Base-by-base conservation (phyloP, 2,113 vertebrate species). In the Vulpes ferrilata region DNA sequence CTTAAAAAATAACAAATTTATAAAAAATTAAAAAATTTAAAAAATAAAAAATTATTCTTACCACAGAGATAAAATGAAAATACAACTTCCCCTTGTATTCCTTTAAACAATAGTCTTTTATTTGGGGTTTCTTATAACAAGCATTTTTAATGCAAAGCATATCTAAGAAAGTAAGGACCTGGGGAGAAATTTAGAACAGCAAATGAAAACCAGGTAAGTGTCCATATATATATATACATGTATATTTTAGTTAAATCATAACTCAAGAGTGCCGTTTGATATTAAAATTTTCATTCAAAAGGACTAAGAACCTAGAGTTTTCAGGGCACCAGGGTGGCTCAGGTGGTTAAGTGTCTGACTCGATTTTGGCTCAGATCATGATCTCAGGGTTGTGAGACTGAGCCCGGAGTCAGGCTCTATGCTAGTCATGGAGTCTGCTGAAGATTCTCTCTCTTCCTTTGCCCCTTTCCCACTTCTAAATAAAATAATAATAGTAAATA, bases 101-200 rank as follows among this genome's bases (percentile, higher is more conserved):
- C 64, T 94, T 35, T 95, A 74, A 95, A 43, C 23, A 57, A 65
- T 60, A 57, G 27, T 35, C 12, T 65, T 81, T 57, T 74, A 30
- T 62, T 83, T 89, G 86, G 10, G 55, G 51, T 76, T 84, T 27
- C 35, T 17, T 43, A 65, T 23, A 82, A 57, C 13, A 78, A 35
- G 22, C 22, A 23, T n/a, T 95, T 84, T 48, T 64, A 23, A 35
- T 53, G 19, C 23, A 79, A 96, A 23, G 16, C 12, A 35, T 81
- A 74, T 88, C 92, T 81, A 92, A 92, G 55, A 84, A 92, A 92
- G 59, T 38, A 89, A 93, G 69, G 16, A 62, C 78, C 53, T 86
- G 6, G 69, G 81, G 19, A 95, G 30, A 96, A 93, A 89, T 35
- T 86, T 69, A 82, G 20, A 80, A 73, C 4, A 85, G 43, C 60